phyloP scores from a whole-genome alignment of 2,113 vertebrate species.

The Boleophthalmus pectinirostris region DNA sequence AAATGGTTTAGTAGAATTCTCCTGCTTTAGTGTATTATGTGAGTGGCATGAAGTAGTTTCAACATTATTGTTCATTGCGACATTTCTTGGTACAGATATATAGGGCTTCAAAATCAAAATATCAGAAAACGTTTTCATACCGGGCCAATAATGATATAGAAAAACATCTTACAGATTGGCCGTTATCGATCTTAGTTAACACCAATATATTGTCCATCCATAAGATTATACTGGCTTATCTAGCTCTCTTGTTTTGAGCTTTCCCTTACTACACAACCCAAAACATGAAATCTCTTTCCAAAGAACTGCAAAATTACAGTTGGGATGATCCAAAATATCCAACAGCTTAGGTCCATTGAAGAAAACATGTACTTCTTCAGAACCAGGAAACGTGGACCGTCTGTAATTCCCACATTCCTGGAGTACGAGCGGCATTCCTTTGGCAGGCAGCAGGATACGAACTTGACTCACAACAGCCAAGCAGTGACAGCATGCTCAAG shows the following conservation, averaged over 20 bases:
- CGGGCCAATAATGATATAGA: too few relatives aligned
- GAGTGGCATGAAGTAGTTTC: too few relatives aligned
- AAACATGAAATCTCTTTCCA: background rate
- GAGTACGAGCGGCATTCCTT: slow-evolving; percentile 41
- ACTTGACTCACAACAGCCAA: slow-evolving; percentile 7
- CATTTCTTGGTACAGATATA: too few relatives aligned
- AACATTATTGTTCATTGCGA: too few relatives aligned
- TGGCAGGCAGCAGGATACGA: slow-evolving; percentile 24
- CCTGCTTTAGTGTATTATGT: too few relatives aligned
- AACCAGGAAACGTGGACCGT: slow-evolving; percentile 50
- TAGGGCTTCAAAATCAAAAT: too few relatives aligned
- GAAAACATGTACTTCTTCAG: slow-evolving; percentile 50
- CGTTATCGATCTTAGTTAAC: too few relatives aligned
- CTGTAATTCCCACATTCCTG: slow-evolving; percentile 47
- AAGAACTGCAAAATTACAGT: background rate
- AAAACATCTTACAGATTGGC: too few relatives aligned
- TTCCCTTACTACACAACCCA: background rate
- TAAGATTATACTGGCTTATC: background rate
- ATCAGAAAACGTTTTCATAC: too few relatives aligned
- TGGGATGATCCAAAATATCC: background rate
- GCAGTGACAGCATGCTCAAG: slow-evolving; percentile 48
- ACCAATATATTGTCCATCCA: background rate
- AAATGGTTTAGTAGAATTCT: too few relatives aligned
- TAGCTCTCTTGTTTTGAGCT: too few relatives aligned
- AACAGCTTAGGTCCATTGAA: slow-evolving; percentile 28